Evolutionary conservation across 2,113 vertebrate species (phyloP), one percentile per base, ranked within the genome.

Genomic region (Chionodraco myersi): DNA sequence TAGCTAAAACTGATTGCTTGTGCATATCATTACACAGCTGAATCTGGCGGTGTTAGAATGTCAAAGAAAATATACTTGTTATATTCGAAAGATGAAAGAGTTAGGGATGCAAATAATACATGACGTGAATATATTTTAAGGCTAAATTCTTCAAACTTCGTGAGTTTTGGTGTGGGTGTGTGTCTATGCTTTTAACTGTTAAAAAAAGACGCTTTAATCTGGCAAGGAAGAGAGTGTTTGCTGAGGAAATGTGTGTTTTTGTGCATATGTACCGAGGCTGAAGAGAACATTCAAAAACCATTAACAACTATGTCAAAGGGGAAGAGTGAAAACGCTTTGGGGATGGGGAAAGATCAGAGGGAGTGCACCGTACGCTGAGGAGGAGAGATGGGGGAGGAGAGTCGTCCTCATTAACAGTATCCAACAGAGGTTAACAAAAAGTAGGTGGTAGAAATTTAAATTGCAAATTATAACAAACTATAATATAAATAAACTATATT

Each of bases 321-420:
- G 7, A 34, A 69, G 71, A 79, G 72, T 68, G 71, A 78, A 79
- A 84, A 84, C 2, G 34, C 71, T 84, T 61, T 72, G 8, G 64
- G 64, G 64, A 69, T n/a, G 10, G 30, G 54, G 67, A 23, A 44
- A 79, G 72, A 84, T 82, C 72, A 80, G 62, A 70, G 13, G 57
- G 48, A 76, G 72, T 78, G 77, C 64, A 75, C 36, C 15, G 6
- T 41, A 36, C 8, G 18, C 47, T 57, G 2, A 98, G 86, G 47
- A 97, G 98, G 87, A 60, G 12, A 49, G 62, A 21, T 65, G 59
- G 79, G 30, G 54, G 49, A 26, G 12, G 26, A 34, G 63, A 26
- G 23, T 54, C 16, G 34, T 69, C 53, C 67, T 65, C n/a, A 73
- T 26, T 3, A 79, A 44, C 30, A 52, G 10, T 57, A 66, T 75